phyloP scores from a whole-genome alignment of 2,113 vertebrate genomes.

The Prionailurus bengalensis region DNA sequence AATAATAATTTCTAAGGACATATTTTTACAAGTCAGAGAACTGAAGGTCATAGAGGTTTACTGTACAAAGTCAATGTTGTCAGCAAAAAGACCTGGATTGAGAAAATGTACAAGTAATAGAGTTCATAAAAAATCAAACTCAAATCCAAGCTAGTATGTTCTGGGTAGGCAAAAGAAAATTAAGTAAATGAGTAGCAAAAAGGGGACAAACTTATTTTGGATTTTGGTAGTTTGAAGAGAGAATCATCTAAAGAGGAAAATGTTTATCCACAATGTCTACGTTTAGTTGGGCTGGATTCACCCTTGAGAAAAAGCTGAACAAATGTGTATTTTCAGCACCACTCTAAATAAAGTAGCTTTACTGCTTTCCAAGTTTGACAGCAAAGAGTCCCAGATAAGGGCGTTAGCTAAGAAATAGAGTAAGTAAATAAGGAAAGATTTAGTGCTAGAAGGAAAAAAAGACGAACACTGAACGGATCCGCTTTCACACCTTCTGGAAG shows the following conservation, averaged over 20 bases:
- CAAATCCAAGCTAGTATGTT: background rate
- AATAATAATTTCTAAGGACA: background rate
- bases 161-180: background rate
- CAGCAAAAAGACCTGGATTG: background rate
- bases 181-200: background rate
- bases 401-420: constrained; percentile 12
- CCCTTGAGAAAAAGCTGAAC: constrained; percentile 43
- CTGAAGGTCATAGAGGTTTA: background rate
- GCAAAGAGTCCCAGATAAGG: constrained; percentile 45
- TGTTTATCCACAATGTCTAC: constrained; percentile 17
- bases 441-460: background rate
- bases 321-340: constrained; percentile 25
- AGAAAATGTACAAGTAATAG: background rate
- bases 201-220: background rate
- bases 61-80: background rate
- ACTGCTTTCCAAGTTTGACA: constrained; percentile 57
- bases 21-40: background rate
- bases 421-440: constrained; percentile 48
- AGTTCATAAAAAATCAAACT: background rate
- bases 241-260: background rate
- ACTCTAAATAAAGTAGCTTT: constrained; percentile 13
- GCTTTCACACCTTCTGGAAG: constrained; percentile 17
- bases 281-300: constrained; percentile 25
- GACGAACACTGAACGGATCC: background rate
- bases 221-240: background rate